A percentile compares a stretch with the other conserved stretches of the same genome.
Evolutionary conservation across 2,888 invertebrate species (phyloP).

Genomic region (Pristionchus entomophagus): DNA sequence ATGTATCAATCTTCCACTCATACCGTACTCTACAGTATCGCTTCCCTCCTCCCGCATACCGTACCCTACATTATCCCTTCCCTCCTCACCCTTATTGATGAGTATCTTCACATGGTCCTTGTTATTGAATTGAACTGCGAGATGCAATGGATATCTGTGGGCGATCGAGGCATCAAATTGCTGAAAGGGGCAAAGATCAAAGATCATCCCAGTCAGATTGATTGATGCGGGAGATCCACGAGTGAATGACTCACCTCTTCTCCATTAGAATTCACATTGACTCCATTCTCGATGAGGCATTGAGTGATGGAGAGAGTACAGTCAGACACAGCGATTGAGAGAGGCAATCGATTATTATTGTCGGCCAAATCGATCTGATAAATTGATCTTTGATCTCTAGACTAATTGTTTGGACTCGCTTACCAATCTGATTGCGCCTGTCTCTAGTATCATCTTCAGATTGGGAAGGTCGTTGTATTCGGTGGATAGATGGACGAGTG

Average conservation of each 20-base stretch:
- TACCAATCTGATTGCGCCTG: not conserved
- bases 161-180: not conserved
- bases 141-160: not conserved
- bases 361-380: not conserved
- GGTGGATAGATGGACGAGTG: not conserved
- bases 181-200: not conserved
- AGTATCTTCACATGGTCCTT: not conserved
- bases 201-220: not conserved
- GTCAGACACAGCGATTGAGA: not conserved
- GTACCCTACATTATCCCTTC: not conserved
- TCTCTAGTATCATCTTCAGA: not conserved
- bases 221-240: not conserved
- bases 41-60: not conserved
- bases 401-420: not conserved
- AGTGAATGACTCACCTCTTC: not conserved
- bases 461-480: conserved; percentile 13
- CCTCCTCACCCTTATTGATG: not conserved
- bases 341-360: not conserved
- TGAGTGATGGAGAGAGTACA: not conserved
- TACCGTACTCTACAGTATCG: not conserved
- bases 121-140: conserved; percentile 7
- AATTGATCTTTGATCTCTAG: not conserved
- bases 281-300: not conserved
- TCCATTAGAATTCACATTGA: not conserved
- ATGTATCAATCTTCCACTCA: not conserved